Conservation (phyloP, 2,888 invertebrate species). For the Pilophorus perplexus region DNA sequence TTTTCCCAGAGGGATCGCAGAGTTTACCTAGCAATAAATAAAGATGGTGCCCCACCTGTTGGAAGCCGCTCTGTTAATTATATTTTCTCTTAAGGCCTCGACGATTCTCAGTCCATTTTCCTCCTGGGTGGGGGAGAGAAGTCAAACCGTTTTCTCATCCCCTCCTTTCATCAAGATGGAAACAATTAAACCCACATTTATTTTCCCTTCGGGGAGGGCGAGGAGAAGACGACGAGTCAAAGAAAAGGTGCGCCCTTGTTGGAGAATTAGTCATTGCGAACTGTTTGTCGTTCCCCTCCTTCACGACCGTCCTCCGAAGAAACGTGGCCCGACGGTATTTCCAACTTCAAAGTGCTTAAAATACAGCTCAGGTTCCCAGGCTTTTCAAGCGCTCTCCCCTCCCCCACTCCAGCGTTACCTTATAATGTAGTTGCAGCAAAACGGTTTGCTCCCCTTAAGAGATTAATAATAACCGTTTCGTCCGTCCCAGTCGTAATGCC, state of each 20-base stretch:
- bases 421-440: not conserved
- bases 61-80: not conserved
- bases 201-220: conserved; percentile 15
- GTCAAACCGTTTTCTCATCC: not conserved
- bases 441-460: not conserved
- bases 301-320: not conserved
- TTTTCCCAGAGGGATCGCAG: too few relatives aligned
- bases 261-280: conserved; percentile 35
- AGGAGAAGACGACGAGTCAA: not conserved
- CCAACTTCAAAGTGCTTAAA: conserved; percentile 30
- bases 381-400: not conserved
- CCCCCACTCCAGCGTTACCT: not conserved
- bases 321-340: conserved; percentile 8
- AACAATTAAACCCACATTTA: conserved; percentile 42
- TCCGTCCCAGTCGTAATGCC: not conserved
- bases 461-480: not conserved
- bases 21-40: not conserved
- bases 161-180: conserved; percentile 16
- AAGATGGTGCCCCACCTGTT: conserved; percentile 12
- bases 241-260: not conserved
- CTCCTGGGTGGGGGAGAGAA: not conserved
- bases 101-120: not conserved
- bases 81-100: conserved; percentile 8
- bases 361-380: conserved; percentile 30
- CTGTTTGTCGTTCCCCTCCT: conserved; percentile 33